These are phyloP conservation scores for Ophioninae sp. DNA, from an alignment of 2,888 invertebrate genomes.

Conservation along the genomic window DNA sequence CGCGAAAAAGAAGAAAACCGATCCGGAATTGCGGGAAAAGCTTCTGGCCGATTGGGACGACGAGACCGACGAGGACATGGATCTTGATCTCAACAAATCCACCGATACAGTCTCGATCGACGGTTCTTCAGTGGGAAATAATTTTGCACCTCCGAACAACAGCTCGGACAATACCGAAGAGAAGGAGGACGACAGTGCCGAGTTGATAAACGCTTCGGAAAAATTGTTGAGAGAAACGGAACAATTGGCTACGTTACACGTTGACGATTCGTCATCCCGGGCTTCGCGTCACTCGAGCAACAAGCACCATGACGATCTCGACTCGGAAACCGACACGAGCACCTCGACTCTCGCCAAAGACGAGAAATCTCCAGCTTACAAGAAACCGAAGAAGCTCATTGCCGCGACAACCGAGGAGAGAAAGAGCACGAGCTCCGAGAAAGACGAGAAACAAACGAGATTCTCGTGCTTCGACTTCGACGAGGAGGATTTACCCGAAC, in stretches of 20 bases:
- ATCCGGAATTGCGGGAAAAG: conserved; percentile 86
- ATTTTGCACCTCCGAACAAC: conserved; percentile 22
- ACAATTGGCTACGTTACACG: conserved; percentile 67
- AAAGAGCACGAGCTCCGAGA: conserved; percentile 61
- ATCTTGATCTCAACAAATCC: conserved; percentile 69
- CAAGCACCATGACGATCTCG: conserved; percentile 51
- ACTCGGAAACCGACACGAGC: conserved; percentile 44
- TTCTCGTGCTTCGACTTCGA: conserved; percentile 91
- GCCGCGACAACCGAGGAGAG: conserved; percentile 58
- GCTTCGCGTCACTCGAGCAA: conserved; percentile 49
- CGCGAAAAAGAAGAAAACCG: conserved; percentile 82
- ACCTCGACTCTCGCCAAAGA: conserved; percentile 24
- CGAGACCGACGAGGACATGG: conserved; percentile 82
- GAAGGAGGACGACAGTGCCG: conserved; percentile 63
- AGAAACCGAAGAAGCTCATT: conserved; percentile 60
- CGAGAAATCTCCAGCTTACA: conserved; percentile 58
- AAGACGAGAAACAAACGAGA: conserved; percentile 75
- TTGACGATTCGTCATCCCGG: conserved; percentile 58
- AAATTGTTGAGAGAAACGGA: conserved; percentile 77
- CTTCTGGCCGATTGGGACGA: conserved; percentile 91
- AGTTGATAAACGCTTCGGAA: conserved; percentile 74
- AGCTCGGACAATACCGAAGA: conserved; percentile 40
- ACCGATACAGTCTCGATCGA: conserved; percentile 56
- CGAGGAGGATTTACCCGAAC: conserved; percentile 87
- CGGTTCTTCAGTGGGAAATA: conserved; percentile 39